Conservation (phyloP, 53 echinoderm and acorn worm genomes). For the Patiria pectinifera region DNA sequence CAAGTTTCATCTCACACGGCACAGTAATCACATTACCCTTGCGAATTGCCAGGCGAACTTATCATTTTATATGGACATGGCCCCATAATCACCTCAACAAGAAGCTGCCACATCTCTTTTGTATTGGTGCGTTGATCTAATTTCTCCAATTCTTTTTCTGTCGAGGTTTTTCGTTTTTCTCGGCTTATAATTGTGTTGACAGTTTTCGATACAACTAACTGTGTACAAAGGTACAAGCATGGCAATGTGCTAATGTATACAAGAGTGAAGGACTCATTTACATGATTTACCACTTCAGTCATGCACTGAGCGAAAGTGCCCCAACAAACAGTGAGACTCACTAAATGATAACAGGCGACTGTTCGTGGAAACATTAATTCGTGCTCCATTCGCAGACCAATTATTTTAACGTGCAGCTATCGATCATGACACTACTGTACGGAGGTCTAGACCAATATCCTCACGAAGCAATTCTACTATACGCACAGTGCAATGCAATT, state of each 20-base stretch:
- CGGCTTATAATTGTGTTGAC: background rate
- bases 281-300: slow-evolving; percentile 4
- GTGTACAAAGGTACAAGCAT: background rate
- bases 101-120: background rate
- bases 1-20: background rate
- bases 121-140: slow-evolving; percentile 13
- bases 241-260: background rate
- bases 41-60: slow-evolving; percentile 9
- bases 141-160: background rate
- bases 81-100: slow-evolving; percentile 13
- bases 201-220: background rate
- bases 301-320: background rate
- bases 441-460: no score
- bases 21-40: slow-evolving; percentile 38
- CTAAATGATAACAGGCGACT: background rate
- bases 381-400: no score
- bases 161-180: background rate
- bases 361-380: no score
- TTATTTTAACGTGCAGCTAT: no score
- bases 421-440: no score
- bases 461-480: no score
- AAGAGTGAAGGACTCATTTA: background rate
- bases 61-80: background rate
- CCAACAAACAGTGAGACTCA: background rate
- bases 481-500: no score